These are phyloP conservation scores for Apogon hyalosoma DNA, from an alignment of 2,797 vertebrate genomes.

Conservation along the genomic window DNA sequence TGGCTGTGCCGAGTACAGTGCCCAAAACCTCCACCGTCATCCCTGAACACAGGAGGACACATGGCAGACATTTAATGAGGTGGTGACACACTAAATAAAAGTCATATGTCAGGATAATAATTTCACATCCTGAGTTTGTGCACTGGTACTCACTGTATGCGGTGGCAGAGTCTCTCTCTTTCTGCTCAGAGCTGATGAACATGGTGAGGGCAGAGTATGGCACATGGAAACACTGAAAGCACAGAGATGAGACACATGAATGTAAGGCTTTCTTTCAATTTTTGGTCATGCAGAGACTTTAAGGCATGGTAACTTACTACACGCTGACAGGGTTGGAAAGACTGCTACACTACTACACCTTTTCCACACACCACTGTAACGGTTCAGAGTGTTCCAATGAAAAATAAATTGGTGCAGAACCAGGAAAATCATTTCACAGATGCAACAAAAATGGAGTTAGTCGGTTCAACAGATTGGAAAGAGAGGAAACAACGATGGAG, in stretches of 20 bases:
- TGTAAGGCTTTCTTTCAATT: not conserved
- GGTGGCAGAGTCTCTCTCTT: constrained; percentile 95
- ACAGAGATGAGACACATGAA: not conserved
- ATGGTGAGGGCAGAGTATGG: constrained; percentile 98
- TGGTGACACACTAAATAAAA: not conserved
- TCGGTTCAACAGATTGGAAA: no score
- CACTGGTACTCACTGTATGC: constrained; percentile 91
- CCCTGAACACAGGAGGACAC: constrained; percentile 77
- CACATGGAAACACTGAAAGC: constrained; percentile 94
- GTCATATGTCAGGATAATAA: not conserved
- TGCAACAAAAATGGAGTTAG: no score
- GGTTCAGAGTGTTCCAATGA: no score
- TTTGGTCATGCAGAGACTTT: not conserved
- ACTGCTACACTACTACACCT: no score
- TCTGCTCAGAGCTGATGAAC: constrained; percentile 98
- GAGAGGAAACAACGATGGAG: no score
- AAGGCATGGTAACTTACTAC: not conserved
- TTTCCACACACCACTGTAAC: no score
- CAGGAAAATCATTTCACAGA: no score
- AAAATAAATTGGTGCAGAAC: no score
- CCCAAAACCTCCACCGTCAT: constrained; percentile 98
- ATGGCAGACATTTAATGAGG: not conserved
- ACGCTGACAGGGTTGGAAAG: no score
- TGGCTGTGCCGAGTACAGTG: constrained; percentile 91
- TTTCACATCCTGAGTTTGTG: not conserved